Base-by-base conservation (phyloP, 2,888 invertebrate species). In the Gastrophysa polygoni region DNA sequence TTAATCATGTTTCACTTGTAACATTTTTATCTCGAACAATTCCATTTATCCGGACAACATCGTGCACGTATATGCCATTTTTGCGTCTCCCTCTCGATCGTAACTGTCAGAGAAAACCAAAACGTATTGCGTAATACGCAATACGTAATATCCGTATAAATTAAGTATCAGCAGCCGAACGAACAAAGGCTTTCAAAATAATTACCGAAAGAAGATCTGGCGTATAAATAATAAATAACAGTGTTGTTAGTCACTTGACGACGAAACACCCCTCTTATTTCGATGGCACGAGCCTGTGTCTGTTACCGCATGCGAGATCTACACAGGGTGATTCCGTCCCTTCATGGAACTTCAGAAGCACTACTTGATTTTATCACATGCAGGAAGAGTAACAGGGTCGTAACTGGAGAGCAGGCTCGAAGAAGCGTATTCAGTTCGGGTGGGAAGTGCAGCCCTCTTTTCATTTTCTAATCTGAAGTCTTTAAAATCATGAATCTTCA, bases 151-250 rank as follows among this genome's bases (percentile, higher is more conserved):
- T 66, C 66, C 59, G 58, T 71, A 73, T 75, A 75, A 75, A 75
- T 75, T 75, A 75, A 75, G 70, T 74, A 75, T 69, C 66, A 73
- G 71, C 68, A 64, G 58, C 62, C 67, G 66, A 71, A 72, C 70
- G 75, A 73, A 74, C 75, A 75, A 73, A 75, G 72, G 76, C 77
- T 77, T 72, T 76, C 75, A 76, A 74, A 75, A 75, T 77, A 77
- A 77, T 77, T 76, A 76, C 75, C 72, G 70, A 75, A 73, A 75
- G 73, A 75, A 75, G 74, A 75, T 69, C 68, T 70, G 66, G 61
- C 68, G 59, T 70, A 66, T 77, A 76, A 76, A 77, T 77, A 77
- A 77, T 76, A 75, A 73, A 77, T 76, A 73, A 76, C 71, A 68
- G 70, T 72, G 72, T 76, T 77, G 75, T 76, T 76, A 77, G 76